Evolutionary conservation across 1,140 invertebrate genomes (phyloP), one percentile per base, ranked within the genome.

Genomic region (Mya arenaria): DNA sequence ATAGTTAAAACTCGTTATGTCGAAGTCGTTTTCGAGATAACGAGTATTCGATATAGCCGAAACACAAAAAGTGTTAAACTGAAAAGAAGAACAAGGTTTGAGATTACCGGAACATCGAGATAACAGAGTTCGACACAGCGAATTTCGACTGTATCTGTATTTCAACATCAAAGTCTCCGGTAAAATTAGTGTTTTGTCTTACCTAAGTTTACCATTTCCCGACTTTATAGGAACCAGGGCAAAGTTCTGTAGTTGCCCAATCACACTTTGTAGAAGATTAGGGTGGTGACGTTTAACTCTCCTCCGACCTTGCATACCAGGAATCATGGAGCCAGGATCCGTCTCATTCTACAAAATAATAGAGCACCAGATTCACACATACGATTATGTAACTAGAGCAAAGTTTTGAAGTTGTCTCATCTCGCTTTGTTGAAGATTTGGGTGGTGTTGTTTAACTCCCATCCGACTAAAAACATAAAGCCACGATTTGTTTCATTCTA

Each of bases 171-270:
- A n/a, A n/a, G n/a, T n/a, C n/a, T n/a, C n/a, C n/a, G n/a, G n/a
- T n/a, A n/a, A n/a, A n/a, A n/a, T n/a, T n/a, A n/a, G n/a, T n/a
- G n/a, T n/a, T n/a, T n/a, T n/a, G n/a, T 23, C 69, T 8, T 65
- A 78, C 74, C 63, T 63, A 23, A 68, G 55, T 36, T 65, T 30
- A 8, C 74, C 74, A 25, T 78, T 68, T 3, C 17, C 48, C 19
- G 62, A 66, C 23, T 66, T 65, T 4, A 78, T 66, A 25, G 74
- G 74, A 4, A 78, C 74, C 10, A 78, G 23, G 8, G 74, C 74
- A 25, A 44, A 78, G 34, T 78, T 78, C 74, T 78, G 74, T 30
- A 78, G 37, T 30, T 78, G 60, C 48, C 74, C 74, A 10, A 78
- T 25, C 13, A 78, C 74, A 32, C 36, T 78, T n/a, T 66, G 74